phyloP scores from a whole-genome alignment of 2,888 invertebrate genomes.

The Adineta ricciae region DNA sequence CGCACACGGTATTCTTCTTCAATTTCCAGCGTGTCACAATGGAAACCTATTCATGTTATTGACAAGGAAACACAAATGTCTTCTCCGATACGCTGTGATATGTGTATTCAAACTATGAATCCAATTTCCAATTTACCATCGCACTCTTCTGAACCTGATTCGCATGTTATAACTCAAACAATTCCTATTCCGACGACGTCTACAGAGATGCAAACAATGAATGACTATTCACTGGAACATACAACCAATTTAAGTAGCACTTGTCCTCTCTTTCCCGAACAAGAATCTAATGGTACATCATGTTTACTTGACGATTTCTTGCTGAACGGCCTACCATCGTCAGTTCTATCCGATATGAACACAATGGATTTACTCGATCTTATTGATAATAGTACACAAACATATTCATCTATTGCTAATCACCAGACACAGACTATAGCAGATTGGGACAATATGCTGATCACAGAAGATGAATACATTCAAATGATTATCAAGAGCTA shows the following conservation, averaged over 20 bases:
- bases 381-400: constrained; percentile 1
- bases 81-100: not conserved
- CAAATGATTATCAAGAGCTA: not conserved
- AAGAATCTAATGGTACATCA: not conserved
- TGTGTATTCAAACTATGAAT: not conserved
- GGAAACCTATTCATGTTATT: not conserved
- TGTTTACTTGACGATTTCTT: not conserved
- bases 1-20: not conserved
- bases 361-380: not conserved
- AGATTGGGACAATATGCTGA: not conserved
- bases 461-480: not conserved
- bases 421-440: not conserved
- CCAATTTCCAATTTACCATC: not conserved
- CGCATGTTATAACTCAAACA: not conserved
- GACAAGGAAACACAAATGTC: not conserved
- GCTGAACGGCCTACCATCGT: not conserved
- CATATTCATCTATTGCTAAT: not conserved
- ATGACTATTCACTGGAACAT: not conserved
- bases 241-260: not conserved
- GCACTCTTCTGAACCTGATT: not conserved
- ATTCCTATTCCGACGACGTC: not conserved
- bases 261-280: not conserved
- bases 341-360: not conserved
- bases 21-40: not conserved
- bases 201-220: constrained; percentile 12